These are phyloP conservation scores for Phaedon cochleariae DNA, from an alignment of 2,888 invertebrate genomes.

Conservation along the genomic window DNA sequence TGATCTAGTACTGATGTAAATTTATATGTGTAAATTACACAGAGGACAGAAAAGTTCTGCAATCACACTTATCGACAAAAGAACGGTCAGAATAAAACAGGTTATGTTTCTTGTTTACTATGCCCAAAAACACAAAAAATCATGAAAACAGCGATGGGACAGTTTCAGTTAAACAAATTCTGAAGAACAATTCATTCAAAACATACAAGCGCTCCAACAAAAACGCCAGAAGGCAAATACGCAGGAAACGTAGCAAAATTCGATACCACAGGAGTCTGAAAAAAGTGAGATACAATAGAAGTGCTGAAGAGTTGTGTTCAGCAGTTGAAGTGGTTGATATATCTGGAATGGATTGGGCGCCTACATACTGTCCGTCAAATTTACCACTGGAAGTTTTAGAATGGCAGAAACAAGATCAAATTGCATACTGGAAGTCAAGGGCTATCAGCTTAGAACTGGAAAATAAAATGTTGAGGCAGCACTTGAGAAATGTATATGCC, in stretches of 20 bases:
- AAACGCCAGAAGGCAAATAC: constrained; percentile 30
- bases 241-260: constrained; percentile 44
- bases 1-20: too few relatives aligned
- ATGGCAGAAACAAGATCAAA: constrained; percentile 68
- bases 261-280: constrained; percentile 45
- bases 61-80: too few relatives aligned
- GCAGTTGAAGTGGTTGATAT: constrained; percentile 50
- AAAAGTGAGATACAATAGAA: constrained; percentile 37
- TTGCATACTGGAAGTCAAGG: constrained; percentile 70
- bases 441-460: constrained; percentile 68
- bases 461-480: constrained; percentile 66
- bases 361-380: constrained; percentile 28
- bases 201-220: constrained; percentile 5
- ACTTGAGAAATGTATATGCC: constrained; percentile 60
- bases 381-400: constrained; percentile 51
- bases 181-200: not conserved
- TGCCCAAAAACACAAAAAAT: not conserved
- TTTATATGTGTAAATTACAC: too few relatives aligned
- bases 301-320: constrained; percentile 48
- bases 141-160: not conserved
- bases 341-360: constrained; percentile 49
- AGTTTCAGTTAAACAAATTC: not conserved
- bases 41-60: too few relatives aligned
- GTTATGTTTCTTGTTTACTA: too few relatives aligned
- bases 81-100: too few relatives aligned